Evolutionary conservation across 2,797 vertebrate species (phyloP), one percentile per base, ranked within the genome.

Genomic region (Centroberyx gerrardi): DNA sequence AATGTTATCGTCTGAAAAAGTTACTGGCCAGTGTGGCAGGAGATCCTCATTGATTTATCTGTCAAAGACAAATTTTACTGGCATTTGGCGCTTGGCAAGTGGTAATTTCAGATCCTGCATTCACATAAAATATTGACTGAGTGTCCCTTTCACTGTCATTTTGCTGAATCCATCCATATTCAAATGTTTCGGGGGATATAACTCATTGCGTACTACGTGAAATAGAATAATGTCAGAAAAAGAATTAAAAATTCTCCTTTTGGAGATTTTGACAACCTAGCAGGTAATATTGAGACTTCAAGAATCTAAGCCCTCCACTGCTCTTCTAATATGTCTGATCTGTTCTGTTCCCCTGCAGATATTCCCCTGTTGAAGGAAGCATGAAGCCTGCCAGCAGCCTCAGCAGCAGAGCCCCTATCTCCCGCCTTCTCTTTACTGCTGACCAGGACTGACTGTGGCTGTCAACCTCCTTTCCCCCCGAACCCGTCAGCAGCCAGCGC

Each of bases 361-460:
- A 98, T 99, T 90, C 98, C 98, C 29, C 94, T 99, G 90, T 63
- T 99, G 93, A 99, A 99, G 94, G 98, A 99, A 96, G 97, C 98
- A 90, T 99, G 97, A 99, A 94, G 81, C 86, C 90, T 90, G 81
- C 91, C 90, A 75, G 75, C 74, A 77, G 78, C 79, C 62, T 78
- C 87, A 82, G 75, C 85, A 73, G 77, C 74, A 70, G 68, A 86
- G 31, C 72, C 68, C 76, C 66, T 58, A 17, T 73, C 62, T 74
- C 80, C 80, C 71, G 52, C 49, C 88, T 76, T 84, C 64, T 82
- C 22, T 22, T 22, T 74, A 68, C 83, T 85, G 91, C 90, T 91
- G 90, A 90, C 86, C 83, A 82, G 92, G 87, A 92, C 90, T 84
- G 89, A 92, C 91, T 90, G 85, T 86, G 87, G 90, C 92, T 87